Evolutionary conservation across 2,797 vertebrate genomes (phyloP), one percentile per base, ranked within the genome.

Genomic region (Aulostomus chinensis): DNA sequence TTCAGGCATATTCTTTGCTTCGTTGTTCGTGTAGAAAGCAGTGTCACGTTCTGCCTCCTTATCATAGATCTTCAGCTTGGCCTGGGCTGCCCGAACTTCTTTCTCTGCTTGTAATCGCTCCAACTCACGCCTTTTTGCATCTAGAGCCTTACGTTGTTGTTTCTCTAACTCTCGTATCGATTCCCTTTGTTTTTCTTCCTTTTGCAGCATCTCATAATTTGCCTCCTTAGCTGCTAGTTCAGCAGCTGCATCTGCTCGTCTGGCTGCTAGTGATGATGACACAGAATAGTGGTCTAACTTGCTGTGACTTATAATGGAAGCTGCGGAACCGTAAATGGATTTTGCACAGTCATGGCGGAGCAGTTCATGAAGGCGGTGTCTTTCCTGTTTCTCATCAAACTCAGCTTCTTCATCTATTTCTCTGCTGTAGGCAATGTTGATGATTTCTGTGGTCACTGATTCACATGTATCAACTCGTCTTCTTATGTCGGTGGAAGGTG

Each of bases 101-200:
- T n/a, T n/a, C n/a, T n/a, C n/a, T n/a, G n/a, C n/a, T n/a, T n/a
- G n/a, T n/a, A n/a, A n/a, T n/a, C n/a, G n/a, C n/a, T n/a, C n/a
- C n/a, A n/a, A n/a, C n/a, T n/a, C n/a, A n/a, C n/a, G n/a, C n/a
- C n/a, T n/a, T n/a, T n/a, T n/a, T n/a, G n/a, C n/a, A n/a, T n/a
- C n/a, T n/a, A n/a, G n/a, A n/a, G n/a, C n/a, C n/a, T n/a, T n/a
- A n/a, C n/a, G n/a, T n/a, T n/a, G n/a, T n/a, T n/a, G 3, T 40
- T 22, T 38, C 10, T 71, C 57, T 11, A 77, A 11, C 15, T 69
- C 49, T 20, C 5, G 4, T 17, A 73, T 58, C 3, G 3, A 63
- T 43, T 59, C 48, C 11, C 9, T 64, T 42, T 75, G 46, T 18
- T 39, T 63, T 4, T 45, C 42, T 15, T 76, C 42, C n/a, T 64